Evolutionary conservation across 1,140 invertebrate species (phyloP), one percentile per base, ranked within the genome.

Genomic region (Nylanderia fulva): DNA sequence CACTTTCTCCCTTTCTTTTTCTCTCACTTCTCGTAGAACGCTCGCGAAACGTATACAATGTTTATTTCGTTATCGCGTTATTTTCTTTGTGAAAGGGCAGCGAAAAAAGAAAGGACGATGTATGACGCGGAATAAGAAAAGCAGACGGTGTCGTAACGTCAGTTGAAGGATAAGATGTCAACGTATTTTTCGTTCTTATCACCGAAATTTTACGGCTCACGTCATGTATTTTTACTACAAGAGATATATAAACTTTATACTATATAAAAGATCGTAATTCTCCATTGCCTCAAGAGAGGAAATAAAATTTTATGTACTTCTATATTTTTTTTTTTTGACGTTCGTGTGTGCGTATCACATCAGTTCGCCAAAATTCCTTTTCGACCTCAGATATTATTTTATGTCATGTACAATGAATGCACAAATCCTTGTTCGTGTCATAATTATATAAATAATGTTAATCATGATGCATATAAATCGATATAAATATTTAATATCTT

Each of bases 171-270:
- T 79, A 79, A 79, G 61, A 11, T 0, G 61, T 77, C 36, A 11
- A n/a, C 42, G 13, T 3, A 29, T 18, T 11, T 52, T 54, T 21
- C 29, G 60, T 66, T 52, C 61, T 79, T 79, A 79, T 79, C 75
- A 27, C 7, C 42, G 29, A 79, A 76, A 24, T 79, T 66, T 66
- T 66, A 79, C 39, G 39, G 8, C 52, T 58, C 52, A 36, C 29
- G 1, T 72, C n/a, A 58, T 4, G 18, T 24, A 36, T 24, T 60
- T 24, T 39, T 11, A 39, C 8, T 56, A 36, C n/a, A 71, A 71
- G 58, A 21, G n/a, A 39, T 9, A 56, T 1, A 71, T 15, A 52
- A 5, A 1, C 6, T 36, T 74, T 33, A 52, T 33, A 52, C n/a
- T 24, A 33, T 33, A 15, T 45, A 13, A 45, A 0, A 45, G 3